Conservation (phyloP, 2,797 vertebrate genomes). For the Phaenicophaeus curvirostris region DNA sequence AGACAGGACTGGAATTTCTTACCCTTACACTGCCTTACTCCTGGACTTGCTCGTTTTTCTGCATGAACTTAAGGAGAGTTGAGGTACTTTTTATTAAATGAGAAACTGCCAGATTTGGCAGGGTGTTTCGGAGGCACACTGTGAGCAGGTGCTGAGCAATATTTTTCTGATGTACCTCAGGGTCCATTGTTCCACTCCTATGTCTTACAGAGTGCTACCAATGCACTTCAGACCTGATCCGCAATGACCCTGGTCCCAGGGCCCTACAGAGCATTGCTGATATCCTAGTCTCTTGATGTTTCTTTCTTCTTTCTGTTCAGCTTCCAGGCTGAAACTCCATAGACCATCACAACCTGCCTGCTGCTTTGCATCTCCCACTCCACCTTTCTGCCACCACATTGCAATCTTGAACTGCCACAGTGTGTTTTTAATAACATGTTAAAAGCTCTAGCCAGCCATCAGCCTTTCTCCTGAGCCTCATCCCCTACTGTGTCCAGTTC, state of each 20-base stretch:
- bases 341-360: not conserved
- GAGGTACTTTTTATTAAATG: not conserved
- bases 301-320: not conserved
- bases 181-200: not conserved
- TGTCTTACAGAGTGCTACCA: slow-evolving; percentile 34
- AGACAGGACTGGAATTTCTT: not conserved
- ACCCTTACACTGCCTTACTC: not conserved
- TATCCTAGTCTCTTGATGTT: not conserved
- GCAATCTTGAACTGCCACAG: not conserved
- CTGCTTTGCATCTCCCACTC: slow-evolving; percentile 1
- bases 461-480: not conserved
- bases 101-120: not conserved
- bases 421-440: slow-evolving; percentile 34
- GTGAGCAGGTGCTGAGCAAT: slow-evolving; percentile 37
- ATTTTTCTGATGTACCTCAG: slow-evolving; percentile 39
- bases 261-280: not conserved
- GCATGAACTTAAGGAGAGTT: not conserved
- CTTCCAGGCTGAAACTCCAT: not conserved
- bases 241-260: not conserved
- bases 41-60: not conserved
- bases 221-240: slow-evolving; percentile 15
- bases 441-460: not conserved
- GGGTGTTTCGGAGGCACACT: not conserved
- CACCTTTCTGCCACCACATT: not conserved
- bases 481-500: not conserved